Evolutionary conservation across 1,140 invertebrate species (phyloP).

Genomic region (Tribolium madens): DNA sequence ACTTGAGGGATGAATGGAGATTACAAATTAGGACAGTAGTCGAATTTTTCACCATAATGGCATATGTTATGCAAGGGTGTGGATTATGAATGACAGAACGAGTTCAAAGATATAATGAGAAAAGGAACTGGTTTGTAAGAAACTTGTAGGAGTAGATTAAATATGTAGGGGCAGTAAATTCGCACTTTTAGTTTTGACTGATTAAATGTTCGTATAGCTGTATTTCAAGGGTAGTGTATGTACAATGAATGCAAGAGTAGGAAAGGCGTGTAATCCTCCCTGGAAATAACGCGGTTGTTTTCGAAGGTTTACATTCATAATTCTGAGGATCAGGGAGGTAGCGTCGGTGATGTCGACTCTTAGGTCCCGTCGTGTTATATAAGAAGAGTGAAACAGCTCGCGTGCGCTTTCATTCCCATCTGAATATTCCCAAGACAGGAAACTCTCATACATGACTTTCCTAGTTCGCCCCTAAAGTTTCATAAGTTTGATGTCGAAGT

Average conservation of each 20-base stretch:
- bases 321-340: conserved; percentile 43
- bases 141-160: neutral
- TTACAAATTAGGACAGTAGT: conserved; percentile 34
- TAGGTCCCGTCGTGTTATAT: conserved; percentile 39
- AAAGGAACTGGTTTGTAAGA: neutral
- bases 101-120: no score
- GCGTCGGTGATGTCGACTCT: conserved; percentile 40
- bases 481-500: conserved; percentile 42
- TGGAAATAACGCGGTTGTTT: conserved; percentile 44
- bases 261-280: conserved; percentile 44
- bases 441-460: conserved; percentile 46
- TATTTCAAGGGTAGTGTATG: conserved; percentile 5
- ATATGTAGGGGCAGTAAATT: conserved; percentile 1
- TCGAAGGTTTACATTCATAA: conserved; percentile 51
- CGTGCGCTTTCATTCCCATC: conserved; percentile 44
- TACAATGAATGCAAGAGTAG: conserved; percentile 8
- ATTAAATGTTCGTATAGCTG: conserved; percentile 43
- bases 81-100: neutral
- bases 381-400: conserved; percentile 28
- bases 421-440: conserved; percentile 41
- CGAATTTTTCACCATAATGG: conserved; percentile 35
- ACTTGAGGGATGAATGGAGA: conserved; percentile 22
- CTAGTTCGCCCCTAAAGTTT: conserved; percentile 35
- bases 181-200: conserved; percentile 11
- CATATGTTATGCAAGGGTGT: conserved; percentile 1